A percentile compares a stretch with the other conserved stretches of the same genome.
Conservation (phyloP, 2,797 vertebrate genomes). For the Bucorvus abyssinicus region DNA sequence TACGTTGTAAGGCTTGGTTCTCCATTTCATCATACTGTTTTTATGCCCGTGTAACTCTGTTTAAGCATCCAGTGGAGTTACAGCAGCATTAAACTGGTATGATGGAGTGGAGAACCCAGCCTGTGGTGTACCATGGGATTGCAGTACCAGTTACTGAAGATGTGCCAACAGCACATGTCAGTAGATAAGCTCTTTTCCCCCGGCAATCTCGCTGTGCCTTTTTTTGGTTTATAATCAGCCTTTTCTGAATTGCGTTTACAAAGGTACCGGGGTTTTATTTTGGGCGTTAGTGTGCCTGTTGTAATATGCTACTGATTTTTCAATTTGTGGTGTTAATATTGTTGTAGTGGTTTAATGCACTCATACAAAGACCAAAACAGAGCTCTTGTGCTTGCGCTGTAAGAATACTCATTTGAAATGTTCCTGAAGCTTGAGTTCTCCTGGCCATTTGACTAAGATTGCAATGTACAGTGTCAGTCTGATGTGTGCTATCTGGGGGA, state of each 20-base stretch:
- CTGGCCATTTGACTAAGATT: conserved; percentile 29
- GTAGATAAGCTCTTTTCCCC: neutral
- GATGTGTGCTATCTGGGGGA: conserved; percentile 40
- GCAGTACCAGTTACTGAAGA: neutral
- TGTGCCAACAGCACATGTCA: neutral
- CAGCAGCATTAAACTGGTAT: conserved; percentile 5
- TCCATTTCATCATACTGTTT: conserved; percentile 52
- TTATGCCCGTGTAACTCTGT: conserved; percentile 33
- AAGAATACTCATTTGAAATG: conserved; percentile 21
- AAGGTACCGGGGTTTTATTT: conserved; percentile 3
- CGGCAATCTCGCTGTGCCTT: neutral
- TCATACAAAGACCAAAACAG: neutral
- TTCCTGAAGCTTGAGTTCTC: conserved; percentile 2
- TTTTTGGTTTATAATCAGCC: neutral
- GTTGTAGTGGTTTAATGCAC: conserved; percentile 6
- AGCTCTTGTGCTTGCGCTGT: neutral
- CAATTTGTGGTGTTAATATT: conserved; percentile 26
- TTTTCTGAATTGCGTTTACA: conserved; percentile 18
- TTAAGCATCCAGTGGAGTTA: conserved; percentile 45
- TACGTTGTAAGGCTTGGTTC: conserved; percentile 20
- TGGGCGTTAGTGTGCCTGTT: neutral
- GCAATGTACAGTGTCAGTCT: neutral
- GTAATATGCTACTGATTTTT: conserved; percentile 32
- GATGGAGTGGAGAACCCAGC: neutral
- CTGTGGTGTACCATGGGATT: neutral